Evolutionary conservation across 2,888 invertebrate genomes (phyloP).

Genomic region (Heliconius sara): DNA sequence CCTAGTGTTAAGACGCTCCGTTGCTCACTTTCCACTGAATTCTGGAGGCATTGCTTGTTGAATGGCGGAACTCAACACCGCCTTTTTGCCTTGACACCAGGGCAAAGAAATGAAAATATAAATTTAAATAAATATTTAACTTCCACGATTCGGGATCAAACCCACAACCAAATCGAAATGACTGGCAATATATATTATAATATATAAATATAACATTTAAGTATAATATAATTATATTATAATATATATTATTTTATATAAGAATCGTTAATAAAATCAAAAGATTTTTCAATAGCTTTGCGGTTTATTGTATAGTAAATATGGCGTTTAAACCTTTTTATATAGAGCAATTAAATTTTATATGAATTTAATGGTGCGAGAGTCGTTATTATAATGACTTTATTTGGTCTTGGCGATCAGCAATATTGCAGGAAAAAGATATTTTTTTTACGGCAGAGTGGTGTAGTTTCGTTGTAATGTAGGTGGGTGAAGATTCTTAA

Average conservation of each 20-base stretch:
- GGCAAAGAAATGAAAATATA: too few relatives aligned
- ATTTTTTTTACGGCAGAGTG: background rate
- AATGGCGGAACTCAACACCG: too few relatives aligned
- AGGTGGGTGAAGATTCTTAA: background rate
- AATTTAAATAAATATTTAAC: too few relatives aligned
- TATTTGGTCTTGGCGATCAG: slow-evolving; percentile 20
- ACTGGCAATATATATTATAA: too few relatives aligned
- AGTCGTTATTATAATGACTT: slow-evolving; percentile 30
- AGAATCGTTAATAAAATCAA: background rate
- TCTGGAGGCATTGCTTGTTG: too few relatives aligned
- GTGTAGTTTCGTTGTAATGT: background rate
- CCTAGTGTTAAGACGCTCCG: too few relatives aligned
- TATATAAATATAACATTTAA: too few relatives aligned
- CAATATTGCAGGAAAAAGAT: background rate
- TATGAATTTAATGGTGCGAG: slow-evolving; percentile 35
- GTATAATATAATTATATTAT: too few relatives aligned
- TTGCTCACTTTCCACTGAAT: too few relatives aligned
- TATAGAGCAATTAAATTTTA: slow-evolving; percentile 37
- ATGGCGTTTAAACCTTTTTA: slow-evolving; percentile 33
- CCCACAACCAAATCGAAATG: too few relatives aligned
- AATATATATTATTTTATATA: background rate
- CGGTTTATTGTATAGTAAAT: slow-evolving; percentile 14
- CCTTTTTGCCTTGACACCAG: too few relatives aligned
- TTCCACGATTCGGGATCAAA: too few relatives aligned
- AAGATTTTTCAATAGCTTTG: slow-evolving; percentile 12